phyloP scores from a whole-genome alignment of 1,140 invertebrate species.

The Drosophila trapezifrons region DNA sequence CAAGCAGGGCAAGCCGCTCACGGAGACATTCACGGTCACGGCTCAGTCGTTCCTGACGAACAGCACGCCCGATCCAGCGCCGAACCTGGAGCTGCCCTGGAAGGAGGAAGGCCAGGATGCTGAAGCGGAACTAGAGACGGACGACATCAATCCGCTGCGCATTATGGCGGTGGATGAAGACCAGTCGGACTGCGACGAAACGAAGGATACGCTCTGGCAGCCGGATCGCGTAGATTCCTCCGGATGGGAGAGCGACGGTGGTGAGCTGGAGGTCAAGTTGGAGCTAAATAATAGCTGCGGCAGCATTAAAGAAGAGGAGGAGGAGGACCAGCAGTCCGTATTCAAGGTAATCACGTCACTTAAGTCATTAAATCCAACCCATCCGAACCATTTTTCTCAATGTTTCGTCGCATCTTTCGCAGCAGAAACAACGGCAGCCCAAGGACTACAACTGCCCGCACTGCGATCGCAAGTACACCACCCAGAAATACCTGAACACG shows the following conservation, averaged over 20 bases:
- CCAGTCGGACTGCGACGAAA: slow-evolving; percentile 24
- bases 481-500: slow-evolving; percentile 62
- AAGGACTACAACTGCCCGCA: slow-evolving; percentile 65
- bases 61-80: neutral
- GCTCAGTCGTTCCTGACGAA: neutral
- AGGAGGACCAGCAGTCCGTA: slow-evolving; percentile 36
- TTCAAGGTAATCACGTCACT: slow-evolving; percentile 47
- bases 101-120: slow-evolving; percentile 3
- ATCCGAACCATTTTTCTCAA: neutral
- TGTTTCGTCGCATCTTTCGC: too few species aligned
- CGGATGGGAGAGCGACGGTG: neutral
- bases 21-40: slow-evolving; percentile 6
- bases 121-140: slow-evolving; percentile 15
- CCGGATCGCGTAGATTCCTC: neutral
- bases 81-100: neutral
- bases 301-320: slow-evolving; percentile 1
- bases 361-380: too few species aligned
- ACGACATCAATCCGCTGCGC: slow-evolving; percentile 22
- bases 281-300: too few species aligned
- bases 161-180: slow-evolving; percentile 10
- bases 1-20: slow-evolving; percentile 40
- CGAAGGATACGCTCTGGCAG: slow-evolving; percentile 8
- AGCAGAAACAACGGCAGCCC: slow-evolving; percentile 35
- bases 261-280: neutral
- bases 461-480: slow-evolving; percentile 62